Base-by-base conservation (phyloP, 2,113 vertebrate genomes). In the Heterocephalus glaber region DNA sequence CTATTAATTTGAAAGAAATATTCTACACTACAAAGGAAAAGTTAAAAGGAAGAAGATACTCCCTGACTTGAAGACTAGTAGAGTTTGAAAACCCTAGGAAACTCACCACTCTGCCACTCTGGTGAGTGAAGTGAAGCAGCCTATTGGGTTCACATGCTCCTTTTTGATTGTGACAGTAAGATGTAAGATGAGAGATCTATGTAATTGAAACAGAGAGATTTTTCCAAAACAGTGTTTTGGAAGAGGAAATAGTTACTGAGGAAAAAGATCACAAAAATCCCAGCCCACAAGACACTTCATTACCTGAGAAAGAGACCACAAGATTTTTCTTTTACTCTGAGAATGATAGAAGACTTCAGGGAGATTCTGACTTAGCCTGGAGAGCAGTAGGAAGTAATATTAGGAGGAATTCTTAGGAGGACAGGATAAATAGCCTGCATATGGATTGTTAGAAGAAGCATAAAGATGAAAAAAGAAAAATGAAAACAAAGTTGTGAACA, bases 201-300 rank as follows among this genome's bases (percentile, higher is more conserved):
- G 72, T 97, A 74, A 33, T 97, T 47, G 98, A 98, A 98, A 89
- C 90, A 47, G 96, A 99, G 93, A 98, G 98, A 99, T 95, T 98
- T 97, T 99, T 99, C 97, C 98, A 98, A 56, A 99, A 99, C 94
- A 99, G 99, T 98, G 99, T 99, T 98, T 99, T 99, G 12, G 98
- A 98, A 26, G 26, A 56, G 1, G 98, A 98, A 24, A 98, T 98
- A 16, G 98, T 98, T 17, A 98, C 98, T 4, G 98, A 98, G 14
- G 98, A 70, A 85, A 80, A n/a, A 95, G 90, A 60, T 77, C 58
- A 66, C 3, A 17, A 30, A 80, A 68, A 72, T 24, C 70, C 38
- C 12, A 84, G 38, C 52, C 68, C 89, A 17, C 79, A 99, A 93
- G 95, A 94, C 80, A 94, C 82, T 7, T 88, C 97, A 76, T 61